Base-by-base conservation (phyloP, 2,888 invertebrate genomes). In the Ametastegia equiseti region DNA sequence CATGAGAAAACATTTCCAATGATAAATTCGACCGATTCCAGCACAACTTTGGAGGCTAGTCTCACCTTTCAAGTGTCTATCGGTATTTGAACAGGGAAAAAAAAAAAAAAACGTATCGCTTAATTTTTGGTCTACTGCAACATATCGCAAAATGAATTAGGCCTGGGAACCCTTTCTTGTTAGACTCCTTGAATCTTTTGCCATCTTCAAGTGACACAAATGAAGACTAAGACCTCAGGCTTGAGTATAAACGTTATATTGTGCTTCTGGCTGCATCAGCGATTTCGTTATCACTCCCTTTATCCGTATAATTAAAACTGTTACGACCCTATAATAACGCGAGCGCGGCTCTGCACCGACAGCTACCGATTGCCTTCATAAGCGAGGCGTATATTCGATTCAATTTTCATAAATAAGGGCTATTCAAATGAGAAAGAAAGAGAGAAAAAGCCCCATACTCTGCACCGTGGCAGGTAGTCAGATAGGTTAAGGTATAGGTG, bases 351-450 rank as follows among this genome's bases (percentile, higher is more conserved):
- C 45, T 30, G 19, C 39, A 71, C 71, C 86, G 88, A 88, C 89
- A 89, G 88, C 85, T 87, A 88, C 88, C 89, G 90, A 90, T 90
- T 90, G 88, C 89, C 87, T 87, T 88, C 86, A 88, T 88, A 88
- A 90, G 89, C 89, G 88, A 88, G 88, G 75, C 75, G n/a, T 86
- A 87, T 88, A 89, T 90, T 89, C 90, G 88, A 89, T 90, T 90
- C 88, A 90, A 89, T 89, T 89, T 89, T 89, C 88, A 89, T 89
- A 89, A 89, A 89, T 89, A 89, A 89, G 88, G 86, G 87, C 87
- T 87, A 89, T 89, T 88, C 87, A 88, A 88, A 89, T 87, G 87
- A 88, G 87, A 65, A 65, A 71, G 73, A n/a, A n/a, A 88, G 87
- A 69, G 79, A 69, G 42, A 78, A 80, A 80, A 80, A 60, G 65